Conservation (phyloP, 2,797 vertebrate species). For the Pangasius mekongensis region DNA sequence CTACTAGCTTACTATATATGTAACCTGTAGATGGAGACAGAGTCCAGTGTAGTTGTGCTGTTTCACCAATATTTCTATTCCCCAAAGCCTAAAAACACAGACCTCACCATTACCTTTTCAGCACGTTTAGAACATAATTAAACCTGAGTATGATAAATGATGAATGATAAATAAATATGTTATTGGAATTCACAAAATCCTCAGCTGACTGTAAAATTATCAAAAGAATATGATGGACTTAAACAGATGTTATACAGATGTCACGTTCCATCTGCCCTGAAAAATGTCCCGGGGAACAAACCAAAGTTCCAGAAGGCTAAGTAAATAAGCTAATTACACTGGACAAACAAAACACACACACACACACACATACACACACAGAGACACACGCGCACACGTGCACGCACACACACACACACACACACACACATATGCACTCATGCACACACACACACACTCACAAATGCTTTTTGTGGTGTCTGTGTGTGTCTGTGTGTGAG, state of each 20-base stretch:
- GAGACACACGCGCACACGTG: not conserved
- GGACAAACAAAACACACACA: not conserved
- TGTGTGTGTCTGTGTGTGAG: not conserved
- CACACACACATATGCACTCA: not conserved
- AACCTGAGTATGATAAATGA: not conserved
- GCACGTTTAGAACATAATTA: not conserved
- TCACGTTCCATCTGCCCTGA: not conserved
- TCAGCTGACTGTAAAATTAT: not conserved
- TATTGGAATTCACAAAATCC: not conserved
- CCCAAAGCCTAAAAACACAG: not conserved
- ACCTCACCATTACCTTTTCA: too few species aligned
- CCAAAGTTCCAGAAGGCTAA: not conserved
- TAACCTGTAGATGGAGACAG: conserved; percentile 56
- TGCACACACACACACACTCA: not conserved
- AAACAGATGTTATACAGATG: not conserved
- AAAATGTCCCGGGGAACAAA: not conserved
- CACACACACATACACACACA: not conserved
- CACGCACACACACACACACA: not conserved
- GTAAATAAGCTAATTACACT: not conserved
- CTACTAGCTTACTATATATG: not conserved
- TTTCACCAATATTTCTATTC: not conserved
- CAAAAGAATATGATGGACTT: not conserved
- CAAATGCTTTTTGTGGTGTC: not conserved
- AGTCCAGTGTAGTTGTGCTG: not conserved
- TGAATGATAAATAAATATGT: too few species aligned